Base-by-base conservation (phyloP, 2,888 invertebrate species). In the Heteropelma amictum region DNA sequence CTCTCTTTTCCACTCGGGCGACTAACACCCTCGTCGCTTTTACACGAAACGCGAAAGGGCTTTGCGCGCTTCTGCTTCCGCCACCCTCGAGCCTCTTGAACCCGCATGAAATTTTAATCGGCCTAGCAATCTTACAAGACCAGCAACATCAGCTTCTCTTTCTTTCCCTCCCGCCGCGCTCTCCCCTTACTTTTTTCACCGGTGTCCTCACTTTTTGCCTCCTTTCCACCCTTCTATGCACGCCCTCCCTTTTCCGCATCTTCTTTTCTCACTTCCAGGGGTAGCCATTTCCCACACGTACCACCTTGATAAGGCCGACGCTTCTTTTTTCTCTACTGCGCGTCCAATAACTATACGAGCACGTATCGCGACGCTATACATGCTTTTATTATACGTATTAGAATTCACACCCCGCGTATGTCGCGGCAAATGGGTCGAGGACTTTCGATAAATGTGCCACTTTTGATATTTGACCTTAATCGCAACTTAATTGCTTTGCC, bases 91-190 rank as follows among this genome's bases (percentile, higher is more conserved):
- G 70, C 65, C 60, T 74, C 65, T 71, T 75, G 65, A 70, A 67
- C 70, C 71, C 60, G 74, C 74, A 75, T 72, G 75, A 81, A 79
- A 81, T 81, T 78, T 80, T 80, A 79, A 81, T 81, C 79, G 77
- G 51, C 65, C 67, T 64, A 56, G 56, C 72, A 56, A 64, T 72
- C 72, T 72, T 72, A 65, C 72, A 49, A 61, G 70, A 60, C 74
- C 53, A 67, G 73, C 54, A 53, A 47, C 58, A 49, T 42, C 75
- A 21, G n/a, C 7, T n/a, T 42, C 56, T 51, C 53, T 53, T 21
- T 63, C 61, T 26, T 42, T 40, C 72, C 56, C 64, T 26, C 28
- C 30, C 65, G 60, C 54, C 51, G 28, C 53, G 19, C 38, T 35
- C 47, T 64, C 56, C n/a, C 45, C 54, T 26, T 58, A 58, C 49